Evolutionary conservation across 2,797 vertebrate species (phyloP).

Genomic region (Moxostoma hubbsi): DNA sequence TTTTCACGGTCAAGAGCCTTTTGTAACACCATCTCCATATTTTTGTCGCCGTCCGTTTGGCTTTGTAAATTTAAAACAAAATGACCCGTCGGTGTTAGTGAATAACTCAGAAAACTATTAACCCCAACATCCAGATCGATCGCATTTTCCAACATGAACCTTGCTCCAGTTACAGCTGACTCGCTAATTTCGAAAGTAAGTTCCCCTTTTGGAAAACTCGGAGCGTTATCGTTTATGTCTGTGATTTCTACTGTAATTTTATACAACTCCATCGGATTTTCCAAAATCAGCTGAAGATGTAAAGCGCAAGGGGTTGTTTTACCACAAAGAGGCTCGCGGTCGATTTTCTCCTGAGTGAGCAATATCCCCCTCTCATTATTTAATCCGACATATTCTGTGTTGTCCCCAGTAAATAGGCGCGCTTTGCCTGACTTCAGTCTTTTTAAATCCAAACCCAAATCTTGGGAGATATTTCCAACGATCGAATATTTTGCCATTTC

Average conservation of each 20-base stretch:
- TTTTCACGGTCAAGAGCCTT: slow-evolving; percentile 72
- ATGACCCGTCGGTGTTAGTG: slow-evolving; percentile 66
- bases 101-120: slow-evolving; percentile 71
- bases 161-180: slow-evolving; percentile 64
- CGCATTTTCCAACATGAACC: slow-evolving; percentile 70
- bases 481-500: slow-evolving; percentile 73
- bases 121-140: slow-evolving; percentile 68
- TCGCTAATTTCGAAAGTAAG: slow-evolving; percentile 72
- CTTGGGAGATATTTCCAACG: slow-evolving; percentile 72
- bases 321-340: slow-evolving; percentile 70
- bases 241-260: slow-evolving; percentile 69
- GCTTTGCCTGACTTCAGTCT: slow-evolving; percentile 68
- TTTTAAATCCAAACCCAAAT: slow-evolving; percentile 71
- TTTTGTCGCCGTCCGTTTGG: slow-evolving; percentile 64
- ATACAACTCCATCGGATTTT: slow-evolving; percentile 74
- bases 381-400: slow-evolving; percentile 65
- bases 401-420: slow-evolving; percentile 64
- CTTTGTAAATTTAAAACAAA: slow-evolving; percentile 68
- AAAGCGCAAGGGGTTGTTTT: slow-evolving; percentile 73
- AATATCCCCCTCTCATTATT: slow-evolving; percentile 70
- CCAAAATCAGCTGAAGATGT: slow-evolving; percentile 72
- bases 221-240: slow-evolving; percentile 75
- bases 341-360: slow-evolving; percentile 70
- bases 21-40: slow-evolving; percentile 73
- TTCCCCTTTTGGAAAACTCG: slow-evolving; percentile 62